A percentile compares a stretch with the other conserved stretches of the same genome.
Evolutionary conservation across 2,797 vertebrate species (phyloP).

Genomic region (Tenualosa thibaudeaui): DNA sequence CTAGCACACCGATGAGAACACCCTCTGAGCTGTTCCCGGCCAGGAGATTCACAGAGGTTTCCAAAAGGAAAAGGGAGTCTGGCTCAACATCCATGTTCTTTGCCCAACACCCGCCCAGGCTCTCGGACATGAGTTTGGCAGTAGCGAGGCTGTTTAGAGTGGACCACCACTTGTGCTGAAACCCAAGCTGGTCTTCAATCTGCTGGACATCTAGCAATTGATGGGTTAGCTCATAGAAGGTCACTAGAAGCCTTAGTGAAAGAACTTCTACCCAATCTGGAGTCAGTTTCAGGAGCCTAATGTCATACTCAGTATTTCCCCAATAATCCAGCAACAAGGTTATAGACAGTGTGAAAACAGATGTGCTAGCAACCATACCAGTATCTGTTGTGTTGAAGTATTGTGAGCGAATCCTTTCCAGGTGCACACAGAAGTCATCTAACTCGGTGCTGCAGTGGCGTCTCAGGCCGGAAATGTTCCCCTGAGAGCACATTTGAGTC

Average conservation of each 20-base stretch:
- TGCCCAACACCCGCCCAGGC: slow-evolving; percentile 72
- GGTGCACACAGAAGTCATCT: slow-evolving; percentile 61
- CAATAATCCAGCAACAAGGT: slow-evolving; percentile 69
- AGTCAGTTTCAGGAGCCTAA: slow-evolving; percentile 66
- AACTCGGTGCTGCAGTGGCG: slow-evolving; percentile 64
- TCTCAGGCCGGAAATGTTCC: slow-evolving; percentile 41
- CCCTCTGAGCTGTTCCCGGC: slow-evolving; percentile 53
- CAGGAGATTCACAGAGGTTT: slow-evolving; percentile 26
- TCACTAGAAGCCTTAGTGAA: slow-evolving; percentile 72
- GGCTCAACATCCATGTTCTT: slow-evolving; percentile 65
- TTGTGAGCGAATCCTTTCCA: slow-evolving; percentile 43
- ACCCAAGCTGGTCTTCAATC: slow-evolving; percentile 37
- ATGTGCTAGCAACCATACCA: slow-evolving; percentile 31
- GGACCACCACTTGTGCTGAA: slow-evolving; percentile 60
- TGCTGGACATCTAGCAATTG: slow-evolving; percentile 49
- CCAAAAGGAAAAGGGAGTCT: slow-evolving; percentile 50
- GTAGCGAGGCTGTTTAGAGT: slow-evolving; percentile 62
- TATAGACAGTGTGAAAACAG: slow-evolving; percentile 62
- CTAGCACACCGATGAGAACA: slow-evolving; percentile 25
- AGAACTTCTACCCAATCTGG: slow-evolving; percentile 73
- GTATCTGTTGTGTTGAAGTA: slow-evolving; percentile 54
- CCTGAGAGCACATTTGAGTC: slow-evolving; percentile 59
- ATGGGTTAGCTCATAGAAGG: slow-evolving; percentile 68
- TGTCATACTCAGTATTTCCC: slow-evolving; percentile 57
- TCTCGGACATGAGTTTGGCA: slow-evolving; percentile 70